A percentile compares a stretch with the other conserved stretches of the same genome.
Evolutionary conservation across 2,797 vertebrate genomes (phyloP).

Genomic region (Darevskia mixta): DNA sequence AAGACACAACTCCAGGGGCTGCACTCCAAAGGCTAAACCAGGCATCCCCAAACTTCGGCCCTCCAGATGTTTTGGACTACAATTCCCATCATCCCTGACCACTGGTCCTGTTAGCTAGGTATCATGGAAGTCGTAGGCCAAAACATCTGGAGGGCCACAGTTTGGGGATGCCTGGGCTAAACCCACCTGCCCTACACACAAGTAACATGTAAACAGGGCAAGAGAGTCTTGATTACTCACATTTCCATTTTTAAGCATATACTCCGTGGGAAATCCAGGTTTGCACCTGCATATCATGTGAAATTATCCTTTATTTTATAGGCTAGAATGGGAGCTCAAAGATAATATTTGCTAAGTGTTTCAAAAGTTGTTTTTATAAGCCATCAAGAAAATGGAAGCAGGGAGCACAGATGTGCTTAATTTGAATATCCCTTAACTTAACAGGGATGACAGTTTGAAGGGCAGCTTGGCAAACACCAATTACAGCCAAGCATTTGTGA

Average conservation of each 20-base stretch:
- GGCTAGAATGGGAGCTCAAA: not conserved
- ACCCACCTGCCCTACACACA: too few relatives aligned
- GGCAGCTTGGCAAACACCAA: slow-evolving; percentile 18
- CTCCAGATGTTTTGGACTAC: too few relatives aligned
- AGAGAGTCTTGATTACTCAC: not conserved
- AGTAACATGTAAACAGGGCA: too few relatives aligned
- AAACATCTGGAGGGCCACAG: too few relatives aligned
- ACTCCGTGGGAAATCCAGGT: not conserved
- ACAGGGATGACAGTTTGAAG: slow-evolving; percentile 11
- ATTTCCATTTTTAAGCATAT: not conserved
- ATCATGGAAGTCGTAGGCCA: too few relatives aligned
- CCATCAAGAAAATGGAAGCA: not conserved
- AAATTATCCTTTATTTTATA: not conserved
- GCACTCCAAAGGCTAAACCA: too few relatives aligned
- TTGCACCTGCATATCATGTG: not conserved
- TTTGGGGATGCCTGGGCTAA: too few relatives aligned
- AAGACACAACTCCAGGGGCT: too few relatives aligned
- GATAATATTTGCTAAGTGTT: not conserved
- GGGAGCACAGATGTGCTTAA: not conserved
- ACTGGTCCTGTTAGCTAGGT: too few relatives aligned
- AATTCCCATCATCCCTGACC: too few relatives aligned
- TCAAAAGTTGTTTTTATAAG: slow-evolving; percentile 1
- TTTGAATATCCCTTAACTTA: slow-evolving; percentile 15
- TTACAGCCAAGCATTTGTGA: slow-evolving; percentile 6
- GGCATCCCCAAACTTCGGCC: too few relatives aligned